Percentiles rank a stretch among this genome's conserved stretches.
Evolutionary conservation across 1,140 invertebrate species (phyloP).

Genomic region (Ceratitis capitata): DNA sequence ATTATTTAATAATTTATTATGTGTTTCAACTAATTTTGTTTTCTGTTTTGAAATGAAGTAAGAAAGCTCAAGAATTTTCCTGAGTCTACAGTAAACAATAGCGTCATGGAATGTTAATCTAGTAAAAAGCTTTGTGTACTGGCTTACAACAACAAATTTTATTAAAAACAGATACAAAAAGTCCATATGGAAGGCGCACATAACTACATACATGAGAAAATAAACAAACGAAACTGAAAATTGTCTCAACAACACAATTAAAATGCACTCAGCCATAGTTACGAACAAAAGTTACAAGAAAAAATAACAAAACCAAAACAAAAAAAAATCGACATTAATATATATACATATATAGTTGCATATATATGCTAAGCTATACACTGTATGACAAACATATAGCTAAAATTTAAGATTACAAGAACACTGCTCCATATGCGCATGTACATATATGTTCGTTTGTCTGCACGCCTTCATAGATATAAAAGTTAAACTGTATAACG

Average conservation of each 20-base stretch:
- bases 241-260: slow-evolving; percentile 29
- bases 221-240: slow-evolving; percentile 29
- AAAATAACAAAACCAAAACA: too few species aligned
- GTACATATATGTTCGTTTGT: background rate
- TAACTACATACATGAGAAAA: background rate
- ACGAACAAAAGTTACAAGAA: slow-evolving; percentile 26
- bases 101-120: background rate
- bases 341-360: background rate
- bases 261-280: slow-evolving; percentile 25
- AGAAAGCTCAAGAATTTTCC: background rate
- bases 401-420: too few species aligned
- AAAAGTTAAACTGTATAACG: background rate
- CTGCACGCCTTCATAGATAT: background rate
- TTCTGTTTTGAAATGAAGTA: too few species aligned
- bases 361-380: background rate
- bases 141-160: background rate
- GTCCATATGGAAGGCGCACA: background rate
- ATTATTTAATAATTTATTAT: too few species aligned
- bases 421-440: background rate
- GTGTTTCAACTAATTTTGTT: too few species aligned
- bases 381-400: background rate
- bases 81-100: background rate
- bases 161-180: background rate
- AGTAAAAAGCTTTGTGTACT: too few species aligned
- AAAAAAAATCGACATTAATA: too few species aligned